Conservation (phyloP, 2,888 invertebrate species). For the Chymomyza procnemis region DNA sequence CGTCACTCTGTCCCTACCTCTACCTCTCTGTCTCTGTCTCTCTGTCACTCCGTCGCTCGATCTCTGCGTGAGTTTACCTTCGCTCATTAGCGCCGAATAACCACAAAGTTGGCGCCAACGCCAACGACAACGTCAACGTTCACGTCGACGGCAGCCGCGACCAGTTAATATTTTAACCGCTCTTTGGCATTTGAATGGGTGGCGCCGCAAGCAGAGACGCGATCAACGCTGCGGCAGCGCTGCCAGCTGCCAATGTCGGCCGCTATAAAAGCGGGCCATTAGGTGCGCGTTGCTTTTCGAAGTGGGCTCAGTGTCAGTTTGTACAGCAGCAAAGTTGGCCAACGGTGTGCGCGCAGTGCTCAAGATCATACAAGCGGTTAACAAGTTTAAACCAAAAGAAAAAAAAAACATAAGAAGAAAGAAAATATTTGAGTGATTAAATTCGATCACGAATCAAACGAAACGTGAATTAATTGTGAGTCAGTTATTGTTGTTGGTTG, state of each 20-base stretch:
- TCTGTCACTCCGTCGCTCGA: no score
- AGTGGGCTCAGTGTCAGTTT: constrained; percentile 76
- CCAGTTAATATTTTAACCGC: background rate
- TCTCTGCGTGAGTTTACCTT: no score
- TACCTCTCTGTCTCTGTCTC: no score
- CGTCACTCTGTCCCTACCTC: background rate
- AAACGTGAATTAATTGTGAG: constrained; percentile 26
- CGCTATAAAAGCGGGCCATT: constrained; percentile 76
- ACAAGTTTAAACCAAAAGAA: constrained; percentile 9
- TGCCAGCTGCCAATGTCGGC: constrained; percentile 28
- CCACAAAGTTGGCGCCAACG: background rate
- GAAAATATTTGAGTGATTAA: constrained; percentile 21
- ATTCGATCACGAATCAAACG: constrained; percentile 19
- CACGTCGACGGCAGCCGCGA: background rate
- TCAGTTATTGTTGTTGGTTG: background rate
- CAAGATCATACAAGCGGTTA: background rate
- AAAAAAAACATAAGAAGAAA: no score
- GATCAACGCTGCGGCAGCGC: constrained; percentile 25
- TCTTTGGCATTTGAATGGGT: constrained; percentile 2
- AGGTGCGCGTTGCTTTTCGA: constrained; percentile 73
- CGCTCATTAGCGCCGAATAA: background rate
- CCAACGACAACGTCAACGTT: background rate
- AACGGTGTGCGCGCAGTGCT: constrained; percentile 42
- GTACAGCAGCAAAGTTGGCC: constrained; percentile 71
- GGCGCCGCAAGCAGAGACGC: constrained; percentile 21